Evolutionary conservation across 2,797 vertebrate genomes (phyloP).

Genomic region (Lepilemur ruficaudatus): DNA sequence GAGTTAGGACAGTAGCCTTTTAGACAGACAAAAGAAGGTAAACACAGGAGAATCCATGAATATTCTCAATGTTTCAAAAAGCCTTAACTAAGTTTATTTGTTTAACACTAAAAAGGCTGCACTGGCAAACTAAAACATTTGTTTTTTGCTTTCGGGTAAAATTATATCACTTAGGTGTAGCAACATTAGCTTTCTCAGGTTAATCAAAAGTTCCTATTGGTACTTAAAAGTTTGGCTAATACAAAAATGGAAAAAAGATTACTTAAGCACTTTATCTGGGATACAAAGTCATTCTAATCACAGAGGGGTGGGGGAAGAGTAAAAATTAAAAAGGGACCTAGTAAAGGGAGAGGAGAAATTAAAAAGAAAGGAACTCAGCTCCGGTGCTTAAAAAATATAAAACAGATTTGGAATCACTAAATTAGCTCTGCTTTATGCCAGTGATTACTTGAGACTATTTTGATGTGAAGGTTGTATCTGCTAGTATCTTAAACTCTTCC

Average conservation of each 20-base stretch:
- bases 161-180: background rate
- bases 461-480: conserved; percentile 5
- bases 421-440: conserved; percentile 37
- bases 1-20: background rate
- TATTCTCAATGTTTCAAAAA: conserved; percentile 7
- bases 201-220: conserved; percentile 56
- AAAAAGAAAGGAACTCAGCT: background rate
- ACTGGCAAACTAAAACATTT: background rate
- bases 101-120: background rate
- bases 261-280: conserved; percentile 34
- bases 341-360: background rate
- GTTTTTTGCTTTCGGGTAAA: conserved; percentile 24
- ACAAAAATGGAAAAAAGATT: conserved; percentile 5
- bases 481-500: conserved; percentile 22
- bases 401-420: conserved; percentile 7
- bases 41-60: background rate
- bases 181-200: conserved; percentile 3
- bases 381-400: background rate
- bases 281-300: conserved; percentile 46
- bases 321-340: background rate
- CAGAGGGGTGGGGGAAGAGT: background rate
- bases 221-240: conserved; percentile 39
- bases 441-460: conserved; percentile 47
- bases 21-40: background rate
- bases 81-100: conserved; percentile 5